Evolutionary conservation across 2,113 vertebrate genomes (phyloP), one percentile per base, ranked within the genome.

Genomic region (Gnathonemus echidnorhynchus): DNA sequence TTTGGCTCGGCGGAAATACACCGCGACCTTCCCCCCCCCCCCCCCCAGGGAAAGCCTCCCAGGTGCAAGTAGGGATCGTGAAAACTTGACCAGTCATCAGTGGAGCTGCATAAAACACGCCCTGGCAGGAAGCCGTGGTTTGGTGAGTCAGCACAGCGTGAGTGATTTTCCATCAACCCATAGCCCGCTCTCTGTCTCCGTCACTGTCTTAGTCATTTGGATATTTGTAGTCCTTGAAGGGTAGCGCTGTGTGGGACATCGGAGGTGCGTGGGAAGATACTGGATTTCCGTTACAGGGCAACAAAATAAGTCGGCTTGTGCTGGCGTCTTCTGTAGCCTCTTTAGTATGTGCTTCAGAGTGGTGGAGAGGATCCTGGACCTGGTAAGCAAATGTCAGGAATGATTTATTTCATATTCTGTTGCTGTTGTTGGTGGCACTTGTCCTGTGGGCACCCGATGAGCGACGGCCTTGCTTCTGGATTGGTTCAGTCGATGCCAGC

Each of bases 81-180:
- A 95, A 96, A 97, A 96, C 93, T 56, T 91, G 94, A 94, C 94
- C 94, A 95, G 94, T 95, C 95, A 93, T 91, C 92, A 93, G 94
- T 89, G 90, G 92, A 95, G 95, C 91, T 92, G 96, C 96, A 94
- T 95, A 94, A 94, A 96, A 94, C 94, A 95, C 95, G 94, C 92
- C 87, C 91, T 90, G 89, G 93, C 95, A 96, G 96, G 95, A 97
- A 95, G 95, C 94, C 45, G 96, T 88, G 87, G 92, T 87, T 91
- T 92, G 91, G 92, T 96, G 95, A 96, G 94, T 96, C 95, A 95
- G 94, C 93, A 89, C 89, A 90, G 89, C 89, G 93, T 94, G 95
- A 96, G 92, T 94, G 91, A 62, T 88, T 93, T 96, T 92, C 94
- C 84, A 2, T 91, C 94, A 94, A 94, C 91, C 94, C 90, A 56